Base-by-base conservation (phyloP, 2,113 vertebrate species). In the Reinhardtius hippoglossoides region DNA sequence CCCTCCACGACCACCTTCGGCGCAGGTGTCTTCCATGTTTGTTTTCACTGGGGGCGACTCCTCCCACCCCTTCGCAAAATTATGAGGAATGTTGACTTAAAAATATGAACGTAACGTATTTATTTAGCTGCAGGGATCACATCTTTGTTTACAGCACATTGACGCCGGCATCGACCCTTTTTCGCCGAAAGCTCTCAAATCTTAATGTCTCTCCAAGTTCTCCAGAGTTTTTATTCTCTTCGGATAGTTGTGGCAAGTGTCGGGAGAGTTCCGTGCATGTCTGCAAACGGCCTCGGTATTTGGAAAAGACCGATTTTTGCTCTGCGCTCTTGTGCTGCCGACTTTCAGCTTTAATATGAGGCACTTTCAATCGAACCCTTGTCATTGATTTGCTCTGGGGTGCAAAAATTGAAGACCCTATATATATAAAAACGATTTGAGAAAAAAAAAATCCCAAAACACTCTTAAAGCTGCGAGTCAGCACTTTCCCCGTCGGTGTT, bases 361-460 rank as follows among this genome's bases (percentile, higher is more conserved):
- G 37, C 35, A 60, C 44, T 66, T 78, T 67, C 15, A 18, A 23
- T 23, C 46, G 1, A 35, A 87, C 71, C 15, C 23, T 44, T 55
- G 21, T 75, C 27, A 16, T 2, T 71, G 31, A 23, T 3, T 54
- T 40, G 31, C 76, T 50, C 59, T 54, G 15, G 9, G 31, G 46
- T 61, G 56, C 10, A 56, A 55, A 56, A 68, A 48, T 20, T 16
- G 27, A 70, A 72, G 31, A 59, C 10, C 60, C 27, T 20, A 23
- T 18, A 15, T 7, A n/a, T n/a, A n/a, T n/a, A 54, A 21, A 54
- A 21, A 54, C 5, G 6, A 54, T 54, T 42, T 42, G 40, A 12
- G 40, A 21, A 8, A 56, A 21, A 8, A 56, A 12, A 59, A 59
- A 59, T 31, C 57, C 68, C 9, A 9, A 9, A 14, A 21, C 31